Evolutionary conservation across 1,140 invertebrate species (phyloP).

Genomic region (Samia ricini): DNA sequence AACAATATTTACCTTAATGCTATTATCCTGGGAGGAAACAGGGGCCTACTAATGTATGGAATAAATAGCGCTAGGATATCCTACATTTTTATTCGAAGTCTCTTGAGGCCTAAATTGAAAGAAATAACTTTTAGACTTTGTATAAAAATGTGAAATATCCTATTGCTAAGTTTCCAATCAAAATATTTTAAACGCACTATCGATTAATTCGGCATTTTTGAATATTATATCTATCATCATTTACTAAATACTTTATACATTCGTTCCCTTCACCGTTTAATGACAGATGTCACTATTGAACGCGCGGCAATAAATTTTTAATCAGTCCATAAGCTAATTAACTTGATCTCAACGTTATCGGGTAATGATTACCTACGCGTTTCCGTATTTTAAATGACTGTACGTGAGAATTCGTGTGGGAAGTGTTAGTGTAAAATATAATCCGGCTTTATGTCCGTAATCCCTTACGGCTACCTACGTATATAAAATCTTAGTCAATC

Average conservation of each 20-base stretch:
- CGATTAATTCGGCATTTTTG: neutral
- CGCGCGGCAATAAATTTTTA: neutral
- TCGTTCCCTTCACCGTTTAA: neutral
- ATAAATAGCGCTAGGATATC: too few species aligned
- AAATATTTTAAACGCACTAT: neutral
- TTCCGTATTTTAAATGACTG: neutral
- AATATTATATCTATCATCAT: neutral
- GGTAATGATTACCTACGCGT: neutral
- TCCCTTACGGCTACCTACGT: conserved; percentile 2
- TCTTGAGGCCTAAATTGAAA: too few species aligned
- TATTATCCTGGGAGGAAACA: too few species aligned
- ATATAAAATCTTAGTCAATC: neutral
- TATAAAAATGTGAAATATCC: neutral
- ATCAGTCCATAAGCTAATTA: neutral
- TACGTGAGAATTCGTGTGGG: neutral
- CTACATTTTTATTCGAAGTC: too few species aligned
- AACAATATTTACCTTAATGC: too few species aligned
- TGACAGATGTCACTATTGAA: neutral
- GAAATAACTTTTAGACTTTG: too few species aligned
- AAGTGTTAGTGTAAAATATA: conserved; percentile 4
- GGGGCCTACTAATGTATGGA: too few species aligned
- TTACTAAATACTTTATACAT: neutral
- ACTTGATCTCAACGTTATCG: neutral
- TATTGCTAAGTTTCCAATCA: neutral
- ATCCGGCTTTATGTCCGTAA: conserved; percentile 10